Conservation (phyloP, 1,140 invertebrate genomes). For the Eulimnadia texana region DNA sequence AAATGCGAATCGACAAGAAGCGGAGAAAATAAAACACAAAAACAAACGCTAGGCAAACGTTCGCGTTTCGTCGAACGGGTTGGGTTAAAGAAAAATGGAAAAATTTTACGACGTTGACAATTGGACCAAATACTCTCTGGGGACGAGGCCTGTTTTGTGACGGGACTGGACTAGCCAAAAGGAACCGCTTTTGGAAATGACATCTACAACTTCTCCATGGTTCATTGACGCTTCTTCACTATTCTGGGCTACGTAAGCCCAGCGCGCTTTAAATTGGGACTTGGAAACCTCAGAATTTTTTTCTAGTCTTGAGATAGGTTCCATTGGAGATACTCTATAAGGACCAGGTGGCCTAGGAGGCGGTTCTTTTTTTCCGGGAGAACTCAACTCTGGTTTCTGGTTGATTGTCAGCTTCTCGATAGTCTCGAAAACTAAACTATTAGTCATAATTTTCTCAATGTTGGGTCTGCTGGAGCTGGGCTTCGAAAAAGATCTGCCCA, state of each 20-base stretch:
- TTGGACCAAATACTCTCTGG: conserved; percentile 13
- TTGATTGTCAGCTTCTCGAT: not conserved
- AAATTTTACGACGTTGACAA: not conserved
- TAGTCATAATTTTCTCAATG: not conserved
- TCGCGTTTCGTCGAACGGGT: too few species aligned
- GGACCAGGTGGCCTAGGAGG: conserved; percentile 1
- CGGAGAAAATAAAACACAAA: too few species aligned
- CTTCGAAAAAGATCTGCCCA: conserved; percentile 1
- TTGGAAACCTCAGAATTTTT: not conserved
- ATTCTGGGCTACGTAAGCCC: conserved; percentile 13
- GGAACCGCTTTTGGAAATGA: conserved; percentile 1
- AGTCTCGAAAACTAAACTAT: not conserved
- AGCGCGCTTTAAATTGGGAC: conserved; percentile 8
- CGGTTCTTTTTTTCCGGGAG: not conserved
- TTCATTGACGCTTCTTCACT: conserved; percentile 1
- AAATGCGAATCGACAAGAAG: too few species aligned
- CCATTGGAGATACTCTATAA: not conserved
- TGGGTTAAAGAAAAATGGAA: too few species aligned
- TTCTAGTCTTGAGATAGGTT: not conserved
- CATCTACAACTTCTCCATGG: conserved; percentile 7
- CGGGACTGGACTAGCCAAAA: conserved; percentile 10
- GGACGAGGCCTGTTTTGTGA: conserved; percentile 6
- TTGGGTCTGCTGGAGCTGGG: not conserved
- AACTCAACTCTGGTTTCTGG: not conserved
- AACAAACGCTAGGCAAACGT: too few species aligned